Evolutionary conservation across 30 jellyfish, hydroid and myxozoan species (phyloP).

Genomic region (Phacellophora camtschatica): DNA sequence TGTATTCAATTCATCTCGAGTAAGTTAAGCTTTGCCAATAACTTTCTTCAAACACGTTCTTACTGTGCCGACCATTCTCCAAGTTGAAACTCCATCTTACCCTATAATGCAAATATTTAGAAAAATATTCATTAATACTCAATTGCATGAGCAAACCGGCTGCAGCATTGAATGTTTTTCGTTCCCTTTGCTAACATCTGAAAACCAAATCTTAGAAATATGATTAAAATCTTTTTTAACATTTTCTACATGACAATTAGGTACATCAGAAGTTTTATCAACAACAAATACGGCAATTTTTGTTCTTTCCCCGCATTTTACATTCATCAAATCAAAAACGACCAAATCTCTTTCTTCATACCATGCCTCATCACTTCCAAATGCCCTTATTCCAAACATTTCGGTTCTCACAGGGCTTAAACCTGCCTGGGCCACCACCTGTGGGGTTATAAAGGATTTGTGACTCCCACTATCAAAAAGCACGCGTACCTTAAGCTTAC

Average conservation of each 20-base stretch:
- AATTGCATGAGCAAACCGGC: not conserved
- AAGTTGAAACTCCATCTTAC: not conserved
- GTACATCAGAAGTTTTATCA: not conserved
- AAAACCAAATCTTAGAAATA: not conserved
- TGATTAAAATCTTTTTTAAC: not conserved
- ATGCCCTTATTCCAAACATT: constrained; percentile 1
- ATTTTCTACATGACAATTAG: not conserved
- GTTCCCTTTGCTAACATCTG: constrained; percentile 17
- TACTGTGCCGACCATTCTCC: constrained; percentile 20
- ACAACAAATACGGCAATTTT: constrained; percentile 1
- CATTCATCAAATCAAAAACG: not conserved
- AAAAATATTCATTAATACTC: not conserved
- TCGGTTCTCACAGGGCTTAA: not conserved
- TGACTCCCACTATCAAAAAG: constrained; percentile 18
- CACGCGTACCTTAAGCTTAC: not conserved
- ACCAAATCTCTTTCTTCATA: not conserved
- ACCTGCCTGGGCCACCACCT: not conserved
- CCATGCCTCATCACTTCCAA: constrained; percentile 17
- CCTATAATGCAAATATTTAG: not conserved
- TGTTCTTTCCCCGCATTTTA: not conserved
- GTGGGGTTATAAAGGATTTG: not conserved
- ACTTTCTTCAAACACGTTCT: constrained; percentile 18
- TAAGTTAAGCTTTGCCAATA: not conserved
- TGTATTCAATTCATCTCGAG: not conserved
- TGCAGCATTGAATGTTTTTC: not conserved